phyloP scores from a whole-genome alignment of 2,888 invertebrate genomes.

The Microctonus brassicae region DNA sequence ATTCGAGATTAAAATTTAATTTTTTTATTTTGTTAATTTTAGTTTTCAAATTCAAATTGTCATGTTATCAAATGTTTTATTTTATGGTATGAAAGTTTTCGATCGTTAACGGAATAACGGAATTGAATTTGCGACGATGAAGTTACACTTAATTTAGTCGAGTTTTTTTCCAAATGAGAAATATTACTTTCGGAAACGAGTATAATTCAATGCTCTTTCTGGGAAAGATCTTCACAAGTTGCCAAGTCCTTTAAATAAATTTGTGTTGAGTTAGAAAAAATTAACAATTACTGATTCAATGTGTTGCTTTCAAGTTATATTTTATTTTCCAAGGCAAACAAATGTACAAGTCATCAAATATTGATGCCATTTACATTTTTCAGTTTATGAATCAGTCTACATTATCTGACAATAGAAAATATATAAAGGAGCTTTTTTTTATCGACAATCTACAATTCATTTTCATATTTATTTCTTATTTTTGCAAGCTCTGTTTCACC shows the following conservation, averaged over 20 bases:
- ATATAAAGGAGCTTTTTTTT: not conserved
- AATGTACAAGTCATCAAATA: not conserved
- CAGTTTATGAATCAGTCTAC: no score
- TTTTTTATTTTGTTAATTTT: no score
- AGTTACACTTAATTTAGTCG: not conserved
- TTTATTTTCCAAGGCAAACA: not conserved
- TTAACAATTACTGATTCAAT: not conserved
- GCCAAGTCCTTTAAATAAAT: not conserved
- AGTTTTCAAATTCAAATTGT: no score
- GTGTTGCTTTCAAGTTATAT: not conserved
- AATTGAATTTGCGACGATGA: not conserved
- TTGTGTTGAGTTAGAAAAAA: not conserved
- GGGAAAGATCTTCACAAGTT: no score
- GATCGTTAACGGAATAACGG: conserved; percentile 26
- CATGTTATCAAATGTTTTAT: not conserved
- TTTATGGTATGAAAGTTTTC: conserved; percentile 12
- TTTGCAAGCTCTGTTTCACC: not conserved
- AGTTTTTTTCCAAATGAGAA: not conserved
- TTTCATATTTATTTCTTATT: not conserved
- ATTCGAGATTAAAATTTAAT: no score
- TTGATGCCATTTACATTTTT: no score
- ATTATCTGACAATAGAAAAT: no score
- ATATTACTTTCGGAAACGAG: not conserved
- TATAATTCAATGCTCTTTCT: no score
- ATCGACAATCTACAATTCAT: not conserved